These are phyloP conservation scores for Lagopus leucura DNA, from an alignment of 2,113 vertebrate genomes.

Conservation along the genomic window DNA sequence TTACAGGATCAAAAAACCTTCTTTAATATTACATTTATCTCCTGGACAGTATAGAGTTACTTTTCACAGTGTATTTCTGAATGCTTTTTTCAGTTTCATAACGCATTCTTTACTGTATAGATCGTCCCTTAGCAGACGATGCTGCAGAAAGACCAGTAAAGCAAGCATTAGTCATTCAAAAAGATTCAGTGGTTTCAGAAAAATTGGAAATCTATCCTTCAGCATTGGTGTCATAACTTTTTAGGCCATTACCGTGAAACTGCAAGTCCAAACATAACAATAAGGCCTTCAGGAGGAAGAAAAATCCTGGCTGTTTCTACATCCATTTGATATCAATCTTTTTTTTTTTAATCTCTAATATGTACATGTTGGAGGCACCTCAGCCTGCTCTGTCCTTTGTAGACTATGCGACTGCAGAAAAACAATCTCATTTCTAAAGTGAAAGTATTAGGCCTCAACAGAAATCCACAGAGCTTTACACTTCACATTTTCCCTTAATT, in stretches of 20 bases:
- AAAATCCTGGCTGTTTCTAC: background rate
- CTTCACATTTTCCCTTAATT: conserved; percentile 38
- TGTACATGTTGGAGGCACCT: background rate
- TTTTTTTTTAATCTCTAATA: background rate
- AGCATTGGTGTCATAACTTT: background rate
- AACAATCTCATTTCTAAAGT: background rate
- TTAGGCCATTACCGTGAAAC: background rate
- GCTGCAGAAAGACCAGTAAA: background rate
- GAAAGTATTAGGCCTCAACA: conserved; percentile 19
- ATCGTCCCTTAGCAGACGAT: background rate
- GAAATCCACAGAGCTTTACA: conserved; percentile 25
- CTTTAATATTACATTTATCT: background rate
- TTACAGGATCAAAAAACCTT: background rate
- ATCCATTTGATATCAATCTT: background rate
- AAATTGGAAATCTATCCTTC: background rate
- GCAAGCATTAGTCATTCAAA: background rate
- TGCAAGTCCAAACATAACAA: background rate
- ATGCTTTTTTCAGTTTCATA: background rate
- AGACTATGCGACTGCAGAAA: background rate
- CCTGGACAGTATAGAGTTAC: background rate
- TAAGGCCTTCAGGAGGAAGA: background rate
- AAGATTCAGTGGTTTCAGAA: background rate
- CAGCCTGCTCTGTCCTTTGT: background rate
- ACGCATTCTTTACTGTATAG: background rate
- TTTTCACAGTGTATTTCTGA: background rate